These are phyloP conservation scores for Phyllostomus hastatus DNA, from an alignment of 2,113 vertebrate genomes.

Conservation along the genomic window DNA sequence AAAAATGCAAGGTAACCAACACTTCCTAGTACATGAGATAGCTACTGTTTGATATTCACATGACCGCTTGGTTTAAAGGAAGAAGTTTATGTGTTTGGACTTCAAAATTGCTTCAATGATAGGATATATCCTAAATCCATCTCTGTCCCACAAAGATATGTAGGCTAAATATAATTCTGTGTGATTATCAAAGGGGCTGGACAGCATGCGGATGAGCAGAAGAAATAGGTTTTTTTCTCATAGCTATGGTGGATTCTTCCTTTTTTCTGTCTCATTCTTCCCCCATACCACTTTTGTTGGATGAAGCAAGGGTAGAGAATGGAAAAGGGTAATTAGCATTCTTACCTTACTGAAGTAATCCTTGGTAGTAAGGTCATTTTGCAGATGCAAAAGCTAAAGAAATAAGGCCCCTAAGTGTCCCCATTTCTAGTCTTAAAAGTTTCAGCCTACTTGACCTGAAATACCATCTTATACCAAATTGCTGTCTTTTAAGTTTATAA, in stretches of 20 bases:
- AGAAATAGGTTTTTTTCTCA: background rate
- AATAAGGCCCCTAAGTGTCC: background rate
- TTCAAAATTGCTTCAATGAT: slow-evolving; percentile 8
- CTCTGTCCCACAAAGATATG: background rate
- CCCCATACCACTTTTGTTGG: background rate
- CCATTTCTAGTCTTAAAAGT: slow-evolving; percentile 55
- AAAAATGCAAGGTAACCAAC: background rate
- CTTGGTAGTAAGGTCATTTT: background rate
- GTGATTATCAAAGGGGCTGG: background rate
- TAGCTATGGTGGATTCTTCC: background rate
- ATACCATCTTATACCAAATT: slow-evolving; percentile 6
- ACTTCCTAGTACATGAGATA: background rate
- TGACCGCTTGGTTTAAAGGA: background rate
- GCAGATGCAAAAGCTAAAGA: background rate
- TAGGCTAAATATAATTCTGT: background rate
- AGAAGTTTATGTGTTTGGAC: background rate
- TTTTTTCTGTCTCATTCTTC: background rate
- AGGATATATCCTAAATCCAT: background rate
- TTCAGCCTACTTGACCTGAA: slow-evolving; percentile 9
- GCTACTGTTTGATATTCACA: background rate
- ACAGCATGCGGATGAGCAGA: background rate
- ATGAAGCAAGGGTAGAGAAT: background rate
- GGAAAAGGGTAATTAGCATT: background rate
- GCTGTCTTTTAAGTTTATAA: slow-evolving; percentile 16
- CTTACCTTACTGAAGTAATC: background rate